A percentile compares a stretch with the other conserved stretches of the same genome.
These are phyloP conservation scores for Heteropelma amictum DNA, from an alignment of 2,888 invertebrate species.

Conservation along the genomic window DNA sequence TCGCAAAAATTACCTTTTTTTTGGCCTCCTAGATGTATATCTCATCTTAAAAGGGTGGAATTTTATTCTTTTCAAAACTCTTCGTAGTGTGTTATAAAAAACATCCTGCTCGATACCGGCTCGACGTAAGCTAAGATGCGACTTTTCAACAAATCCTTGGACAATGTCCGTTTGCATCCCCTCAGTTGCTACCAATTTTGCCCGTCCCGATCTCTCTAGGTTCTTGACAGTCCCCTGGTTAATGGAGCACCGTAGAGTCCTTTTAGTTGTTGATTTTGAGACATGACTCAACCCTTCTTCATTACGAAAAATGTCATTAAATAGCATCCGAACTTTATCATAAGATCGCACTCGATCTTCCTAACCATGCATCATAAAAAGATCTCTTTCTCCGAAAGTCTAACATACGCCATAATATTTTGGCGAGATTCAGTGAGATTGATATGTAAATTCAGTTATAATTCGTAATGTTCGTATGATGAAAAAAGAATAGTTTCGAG, in stretches of 20 bases:
- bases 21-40: no score
- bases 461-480: background rate
- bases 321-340: no score
- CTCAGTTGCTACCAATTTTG: background rate
- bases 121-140: background rate
- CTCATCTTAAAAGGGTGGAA: no score
- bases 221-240: background rate
- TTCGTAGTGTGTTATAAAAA: background rate
- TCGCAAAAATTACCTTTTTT: no score
- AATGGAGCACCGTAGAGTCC: background rate
- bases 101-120: background rate
- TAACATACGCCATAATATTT: background rate
- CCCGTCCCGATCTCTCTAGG: background rate
- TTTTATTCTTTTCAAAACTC: background rate
- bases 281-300: no score
- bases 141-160: background rate
- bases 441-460: background rate
- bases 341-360: no score
- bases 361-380: no score
- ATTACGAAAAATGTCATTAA: no score
- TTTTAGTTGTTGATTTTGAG: no score
- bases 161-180: background rate
- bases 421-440: background rate
- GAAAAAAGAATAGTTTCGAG: background rate
- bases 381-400: background rate